These are phyloP conservation scores for Ichneumon xanthorius DNA, from an alignment of 2,888 invertebrate genomes.

Conservation along the genomic window DNA sequence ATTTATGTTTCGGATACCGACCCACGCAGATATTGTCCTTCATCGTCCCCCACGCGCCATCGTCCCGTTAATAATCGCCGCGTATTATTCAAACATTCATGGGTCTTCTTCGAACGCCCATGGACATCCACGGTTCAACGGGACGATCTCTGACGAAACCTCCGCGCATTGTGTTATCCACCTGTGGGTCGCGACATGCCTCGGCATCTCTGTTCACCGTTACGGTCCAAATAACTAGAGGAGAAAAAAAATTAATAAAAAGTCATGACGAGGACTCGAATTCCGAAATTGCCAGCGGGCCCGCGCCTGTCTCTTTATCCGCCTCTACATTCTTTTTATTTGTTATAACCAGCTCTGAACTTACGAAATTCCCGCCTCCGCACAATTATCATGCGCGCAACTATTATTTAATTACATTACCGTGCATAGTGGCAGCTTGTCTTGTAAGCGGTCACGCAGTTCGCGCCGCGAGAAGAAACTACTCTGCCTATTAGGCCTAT, in stretches of 20 bases:
- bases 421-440: constrained; percentile 6
- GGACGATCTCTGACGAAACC: background rate
- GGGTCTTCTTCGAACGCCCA: background rate
- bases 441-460: constrained; percentile 43
- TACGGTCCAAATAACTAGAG: background rate
- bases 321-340: background rate
- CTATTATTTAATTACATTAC: constrained; percentile 53
- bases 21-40: background rate
- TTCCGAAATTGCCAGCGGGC: background rate
- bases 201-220: background rate
- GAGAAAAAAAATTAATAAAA: background rate
- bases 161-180: background rate
- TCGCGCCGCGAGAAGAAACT: background rate
- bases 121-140: background rate
- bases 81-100: background rate
- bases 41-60: background rate
- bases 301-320: background rate
- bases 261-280: background rate
- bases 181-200: background rate
- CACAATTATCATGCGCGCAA: constrained; percentile 40
- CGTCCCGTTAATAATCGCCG: background rate
- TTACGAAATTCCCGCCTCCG: constrained; percentile 25
- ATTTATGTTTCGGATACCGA: background rate
- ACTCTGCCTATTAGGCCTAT: constrained; percentile 42
- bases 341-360: background rate